These are phyloP conservation scores for Argyrosomus regius DNA, from an alignment of 2,797 vertebrate genomes.

Conservation along the genomic window DNA sequence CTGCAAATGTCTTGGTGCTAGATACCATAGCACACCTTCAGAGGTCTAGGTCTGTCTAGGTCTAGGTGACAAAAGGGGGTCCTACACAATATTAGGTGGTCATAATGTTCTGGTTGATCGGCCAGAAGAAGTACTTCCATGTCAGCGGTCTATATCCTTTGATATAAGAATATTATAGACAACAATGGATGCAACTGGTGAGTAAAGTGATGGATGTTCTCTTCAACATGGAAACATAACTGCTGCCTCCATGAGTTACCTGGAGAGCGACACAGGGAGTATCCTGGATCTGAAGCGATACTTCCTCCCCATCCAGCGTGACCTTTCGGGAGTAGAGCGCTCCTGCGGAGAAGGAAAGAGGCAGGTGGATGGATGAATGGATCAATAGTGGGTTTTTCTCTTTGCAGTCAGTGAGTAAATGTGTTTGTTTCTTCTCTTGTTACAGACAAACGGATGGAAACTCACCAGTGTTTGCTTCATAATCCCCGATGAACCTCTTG, in stretches of 20 bases:
- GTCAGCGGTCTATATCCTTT: too few relatives aligned
- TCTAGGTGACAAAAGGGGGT: too few relatives aligned
- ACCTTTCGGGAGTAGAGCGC: constrained; percentile 94
- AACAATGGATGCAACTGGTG: too few relatives aligned
- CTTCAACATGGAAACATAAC: background rate
- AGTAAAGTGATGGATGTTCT: background rate
- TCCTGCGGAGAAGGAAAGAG: constrained; percentile 78
- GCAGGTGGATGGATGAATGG: background rate
- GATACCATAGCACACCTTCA: too few relatives aligned
- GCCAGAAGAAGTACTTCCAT: too few relatives aligned
- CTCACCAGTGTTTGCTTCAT: constrained; percentile 95
- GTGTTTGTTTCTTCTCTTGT: background rate
- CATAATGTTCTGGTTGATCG: too few relatives aligned
- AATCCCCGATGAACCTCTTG: constrained; percentile 96
- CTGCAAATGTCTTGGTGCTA: too few relatives aligned
- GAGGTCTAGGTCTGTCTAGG: too few relatives aligned
- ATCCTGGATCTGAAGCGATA: constrained; percentile 95
- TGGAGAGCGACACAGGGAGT: constrained; percentile 93
- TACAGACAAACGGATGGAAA: constrained; percentile 31
- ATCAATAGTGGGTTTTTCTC: constrained; percentile 3
- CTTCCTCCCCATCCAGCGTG: constrained; percentile 92
- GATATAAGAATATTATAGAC: too few relatives aligned
- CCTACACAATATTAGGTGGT: too few relatives aligned
- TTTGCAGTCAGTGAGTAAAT: too few relatives aligned
- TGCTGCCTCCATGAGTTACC: constrained; percentile 79